A percentile compares a stretch with the other conserved stretches of the same genome.
Evolutionary conservation across 2,888 invertebrate genomes (phyloP).

Genomic region (Helleia helle): DNA sequence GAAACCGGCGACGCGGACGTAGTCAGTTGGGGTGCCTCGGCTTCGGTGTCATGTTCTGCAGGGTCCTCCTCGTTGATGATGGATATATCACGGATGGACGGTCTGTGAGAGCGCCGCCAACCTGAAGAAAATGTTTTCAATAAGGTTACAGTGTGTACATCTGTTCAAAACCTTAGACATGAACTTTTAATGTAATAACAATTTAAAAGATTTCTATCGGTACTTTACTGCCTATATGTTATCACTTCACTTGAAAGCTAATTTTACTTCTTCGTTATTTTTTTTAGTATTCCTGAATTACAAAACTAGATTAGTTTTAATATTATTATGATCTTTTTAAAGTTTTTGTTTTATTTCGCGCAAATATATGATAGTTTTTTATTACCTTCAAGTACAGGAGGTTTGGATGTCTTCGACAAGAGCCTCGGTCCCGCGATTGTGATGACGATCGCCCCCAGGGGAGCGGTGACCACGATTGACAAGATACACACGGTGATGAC

Average conservation of each 20-base stretch:
- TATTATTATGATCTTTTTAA: too few species aligned
- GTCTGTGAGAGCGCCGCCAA: conserved; percentile 86
- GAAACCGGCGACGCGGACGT: conserved; percentile 25
- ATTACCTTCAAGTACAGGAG: conserved; percentile 77
- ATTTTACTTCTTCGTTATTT: too few species aligned
- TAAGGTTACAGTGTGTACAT: too few species aligned
- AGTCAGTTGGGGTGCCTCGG: conserved; percentile 31
- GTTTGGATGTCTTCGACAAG: conserved; percentile 83
- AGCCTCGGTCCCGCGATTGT: conserved; percentile 84
- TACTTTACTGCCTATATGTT: too few species aligned
- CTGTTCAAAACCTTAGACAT: too few species aligned
- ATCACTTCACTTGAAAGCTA: too few species aligned
- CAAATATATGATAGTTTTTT: conserved; percentile 1
- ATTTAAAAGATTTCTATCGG: too few species aligned
- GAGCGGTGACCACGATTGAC: conserved; percentile 89
- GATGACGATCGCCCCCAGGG: conserved; percentile 87
- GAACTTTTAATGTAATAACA: too few species aligned
- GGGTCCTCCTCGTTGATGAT: conserved; percentile 89
- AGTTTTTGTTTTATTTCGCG: too few species aligned
- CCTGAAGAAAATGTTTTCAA: too few species aligned
- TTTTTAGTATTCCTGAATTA: too few species aligned
- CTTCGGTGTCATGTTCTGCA: conserved; percentile 68
- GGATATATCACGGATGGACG: conserved; percentile 89
- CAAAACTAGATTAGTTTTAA: too few species aligned
- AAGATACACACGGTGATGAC: conserved; percentile 85